Base-by-base conservation (phyloP, 2,888 invertebrate species). In the Dicroscelio sp. region DNA sequence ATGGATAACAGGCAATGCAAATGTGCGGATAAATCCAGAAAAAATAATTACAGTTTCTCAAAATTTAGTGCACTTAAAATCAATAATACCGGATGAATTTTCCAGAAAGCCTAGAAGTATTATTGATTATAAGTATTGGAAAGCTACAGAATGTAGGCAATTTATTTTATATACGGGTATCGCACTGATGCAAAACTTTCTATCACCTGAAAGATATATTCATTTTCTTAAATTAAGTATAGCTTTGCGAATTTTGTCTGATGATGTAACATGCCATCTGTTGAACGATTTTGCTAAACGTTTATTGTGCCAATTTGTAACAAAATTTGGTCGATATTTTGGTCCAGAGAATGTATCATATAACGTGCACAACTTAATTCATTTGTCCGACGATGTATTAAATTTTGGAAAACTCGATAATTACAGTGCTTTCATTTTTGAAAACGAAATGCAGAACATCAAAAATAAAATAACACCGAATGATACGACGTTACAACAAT, bases 161-260 rank as follows among this genome's bases (percentile, higher is more conserved):
- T 92, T 95, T 48, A 80, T 95, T 12, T 60, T 94, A 12, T 95
- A 95, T 58, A 90, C 93, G 23, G 95, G 95, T 14, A 93, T 94
- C 17, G 88, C 92, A 35, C 85, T 95, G 31, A 85, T 95, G 20
- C 48, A 92, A 69, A 84, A 80, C 30, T 65, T 92, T 75, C 60
- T 95, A 27, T 71, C 88, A 48, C 58, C 78, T 23, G 30, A 88
- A 10, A 48, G 78, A 27, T 95, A 94, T 69, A 60, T 48, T 12
- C 94, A 94, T 78, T 95, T 79, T 67, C 43, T 79, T n/a, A 65
- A 31, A 23, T 33, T 80, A 17, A 25, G 52, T 20, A 27, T 80
- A 25, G 80, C 38, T 35, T 10, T 80, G 6, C n/a, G 69, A 33
- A 67, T 80, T 35, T 69, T 80, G 14, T 48, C 25, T 35, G 80